Evolutionary conservation across 2,888 invertebrate genomes (phyloP).

Genomic region (Achlya flavicornis): DNA sequence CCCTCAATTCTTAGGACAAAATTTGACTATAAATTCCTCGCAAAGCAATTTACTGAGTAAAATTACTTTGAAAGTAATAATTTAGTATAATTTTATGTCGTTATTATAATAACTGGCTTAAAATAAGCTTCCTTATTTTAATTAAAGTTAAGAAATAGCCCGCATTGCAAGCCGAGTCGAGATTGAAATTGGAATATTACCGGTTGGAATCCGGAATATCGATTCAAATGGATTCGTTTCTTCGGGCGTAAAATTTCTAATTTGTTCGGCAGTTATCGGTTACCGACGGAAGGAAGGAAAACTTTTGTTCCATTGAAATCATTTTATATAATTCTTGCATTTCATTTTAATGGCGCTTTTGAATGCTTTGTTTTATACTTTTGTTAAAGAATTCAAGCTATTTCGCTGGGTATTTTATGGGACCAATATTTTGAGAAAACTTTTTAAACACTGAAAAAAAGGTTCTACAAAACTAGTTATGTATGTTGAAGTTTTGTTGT

Average conservation of each 20-base stretch:
- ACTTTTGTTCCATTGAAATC: conserved; percentile 27
- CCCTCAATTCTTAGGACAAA: background rate
- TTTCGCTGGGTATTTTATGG: background rate
- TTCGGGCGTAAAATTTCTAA: conserved; percentile 60
- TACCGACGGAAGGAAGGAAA: conserved; percentile 20
- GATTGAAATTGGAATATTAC: conserved; percentile 40
- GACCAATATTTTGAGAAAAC: too few species aligned
- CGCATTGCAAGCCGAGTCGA: conserved; percentile 5
- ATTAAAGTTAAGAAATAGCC: conserved; percentile 1
- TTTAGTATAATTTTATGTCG: conserved; percentile 1
- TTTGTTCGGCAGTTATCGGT: conserved; percentile 50
- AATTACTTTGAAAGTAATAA: background rate
- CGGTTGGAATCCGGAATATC: conserved; percentile 36
- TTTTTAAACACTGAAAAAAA: too few species aligned
- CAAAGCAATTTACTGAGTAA: background rate
- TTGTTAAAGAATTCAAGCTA: background rate
- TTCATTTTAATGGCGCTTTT: conserved; percentile 20
- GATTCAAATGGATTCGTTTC: conserved; percentile 46
- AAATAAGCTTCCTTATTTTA: conserved; percentile 3
- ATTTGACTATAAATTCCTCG: background rate
- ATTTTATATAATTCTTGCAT: conserved; percentile 25
- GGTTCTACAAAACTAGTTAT: too few species aligned
- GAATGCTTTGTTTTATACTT: background rate
- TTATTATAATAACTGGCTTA: background rate
- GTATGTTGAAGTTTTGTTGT: too few species aligned